A percentile compares a stretch with the other conserved stretches of the same genome.
phyloP scores from a whole-genome alignment of 2,113 vertebrate genomes.

The Emydura subglobosa region DNA sequence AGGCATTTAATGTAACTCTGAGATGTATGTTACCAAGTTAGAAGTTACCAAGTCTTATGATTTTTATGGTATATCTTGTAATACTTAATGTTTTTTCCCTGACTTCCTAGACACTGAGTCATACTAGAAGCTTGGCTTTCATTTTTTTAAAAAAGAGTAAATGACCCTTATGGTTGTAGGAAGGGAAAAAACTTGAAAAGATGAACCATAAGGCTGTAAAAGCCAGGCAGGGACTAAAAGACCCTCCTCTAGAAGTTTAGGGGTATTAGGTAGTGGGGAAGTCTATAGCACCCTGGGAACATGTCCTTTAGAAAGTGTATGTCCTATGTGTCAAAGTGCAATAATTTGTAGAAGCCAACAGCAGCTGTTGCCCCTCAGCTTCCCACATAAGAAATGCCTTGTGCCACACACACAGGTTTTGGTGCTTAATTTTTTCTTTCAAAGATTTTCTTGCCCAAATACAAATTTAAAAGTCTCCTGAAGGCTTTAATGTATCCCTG shows the following conservation, averaged over 20 bases:
- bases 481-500: not conserved
- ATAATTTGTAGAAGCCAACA: not conserved
- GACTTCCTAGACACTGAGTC: not conserved
- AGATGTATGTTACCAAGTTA: not conserved
- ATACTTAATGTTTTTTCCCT: not conserved
- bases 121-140: not conserved
- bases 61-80: not conserved
- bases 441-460: not conserved
- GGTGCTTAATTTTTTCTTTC: not conserved
- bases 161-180: not conserved
- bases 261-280: not conserved
- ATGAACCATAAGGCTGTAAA: not conserved
- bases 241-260: not conserved
- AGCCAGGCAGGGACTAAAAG: not conserved
- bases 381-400: not conserved
- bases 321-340: not conserved
- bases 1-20: not conserved
- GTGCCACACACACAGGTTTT: not conserved
- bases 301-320: not conserved
- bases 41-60: not conserved
- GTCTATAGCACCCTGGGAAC: not conserved
- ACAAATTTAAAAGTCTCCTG: not conserved
- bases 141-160: not conserved
- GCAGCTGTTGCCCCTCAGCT: not conserved
- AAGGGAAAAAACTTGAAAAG: not conserved